Evolutionary conservation across 2,797 vertebrate species (phyloP), one percentile per base, ranked within the genome.

Genomic region (Phoebastria nigripes): DNA sequence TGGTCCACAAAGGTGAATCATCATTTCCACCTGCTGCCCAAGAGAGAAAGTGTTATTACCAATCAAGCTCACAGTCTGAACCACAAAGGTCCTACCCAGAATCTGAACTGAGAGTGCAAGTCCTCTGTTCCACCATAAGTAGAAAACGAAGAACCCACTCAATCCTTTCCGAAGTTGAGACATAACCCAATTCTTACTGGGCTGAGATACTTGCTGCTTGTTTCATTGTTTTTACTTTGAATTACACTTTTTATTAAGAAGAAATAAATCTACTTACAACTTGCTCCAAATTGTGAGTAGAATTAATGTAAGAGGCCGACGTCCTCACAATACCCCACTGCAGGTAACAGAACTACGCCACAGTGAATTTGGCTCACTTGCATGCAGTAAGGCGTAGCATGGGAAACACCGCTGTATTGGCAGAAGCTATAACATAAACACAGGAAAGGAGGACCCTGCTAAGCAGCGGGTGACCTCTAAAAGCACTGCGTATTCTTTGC

Each of bases 381-480:
- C 77, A 82, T 1, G 7, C 66, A 76, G 12, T 3, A 4, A 83
- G 85, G 90, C 35, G 1, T 19, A 55, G 74, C 87, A 69, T 11
- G 67, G 92, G 89, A 74, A 89, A 35, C 80, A 13, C 4, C 1
- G 9, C 83, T 26, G 58, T 31, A 42, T 42, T 17, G 86, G 2
- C 37, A 94, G 83, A 22, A 63, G 52, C 59, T 63, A 7, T n/a
- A 80, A 78, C 69, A 93, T 15, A 96, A 96, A 94, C 91, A 94
- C 94, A 94, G 94, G 92, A 95, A 96, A 95, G 94, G 96, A 96
- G 96, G 84, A 71, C 52, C 87, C 82, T 54, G 74, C 69, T 76
- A 33, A 55, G 77, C 88, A 73, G 72, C 0, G 1, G 20, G 42
- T 55, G 71, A 63, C 89, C 46, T 94, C 86, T 67, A 21, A 69